Evolutionary conservation across 2,113 vertebrate genomes (phyloP).

Genomic region (Chaetodon auriga): DNA sequence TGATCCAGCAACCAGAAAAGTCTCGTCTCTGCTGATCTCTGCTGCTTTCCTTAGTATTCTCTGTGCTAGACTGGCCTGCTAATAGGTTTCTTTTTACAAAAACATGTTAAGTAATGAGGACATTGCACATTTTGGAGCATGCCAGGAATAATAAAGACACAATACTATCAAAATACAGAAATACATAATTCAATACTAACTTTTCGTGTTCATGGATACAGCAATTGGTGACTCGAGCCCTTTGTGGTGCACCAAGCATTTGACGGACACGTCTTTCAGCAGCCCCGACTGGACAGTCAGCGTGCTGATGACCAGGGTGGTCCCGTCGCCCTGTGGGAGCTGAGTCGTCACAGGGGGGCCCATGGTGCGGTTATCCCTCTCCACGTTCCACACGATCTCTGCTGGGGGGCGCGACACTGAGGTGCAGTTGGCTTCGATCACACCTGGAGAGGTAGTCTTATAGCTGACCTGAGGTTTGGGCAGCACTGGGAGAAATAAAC

Average conservation of each 20-base stretch:
- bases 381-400: slow-evolving; percentile 86
- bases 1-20: neutral
- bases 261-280: slow-evolving; percentile 85
- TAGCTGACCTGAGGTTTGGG: slow-evolving; percentile 87
- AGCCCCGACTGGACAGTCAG: slow-evolving; percentile 78
- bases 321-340: slow-evolving; percentile 79
- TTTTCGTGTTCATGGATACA: slow-evolving; percentile 88
- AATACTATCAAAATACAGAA: neutral
- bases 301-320: slow-evolving; percentile 84
- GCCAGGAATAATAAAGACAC: neutral
- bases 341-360: slow-evolving; percentile 70
- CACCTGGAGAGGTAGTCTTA: slow-evolving; percentile 81
- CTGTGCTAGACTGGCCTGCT: neutral
- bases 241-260: slow-evolving; percentile 87
- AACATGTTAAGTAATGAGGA: neutral
- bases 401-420: slow-evolving; percentile 78
- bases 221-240: slow-evolving; percentile 85
- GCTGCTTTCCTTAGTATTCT: neutral
- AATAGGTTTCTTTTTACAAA: neutral
- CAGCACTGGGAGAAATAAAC: slow-evolving; percentile 71
- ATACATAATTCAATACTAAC: slow-evolving; percentile 68
- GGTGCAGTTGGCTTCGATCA: slow-evolving; percentile 87
- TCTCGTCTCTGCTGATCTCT: neutral
- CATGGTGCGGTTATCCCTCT: slow-evolving; percentile 83
- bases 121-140: neutral